Base-by-base conservation (phyloP, 1,140 invertebrate species). In the Leptoteleia sp. region DNA sequence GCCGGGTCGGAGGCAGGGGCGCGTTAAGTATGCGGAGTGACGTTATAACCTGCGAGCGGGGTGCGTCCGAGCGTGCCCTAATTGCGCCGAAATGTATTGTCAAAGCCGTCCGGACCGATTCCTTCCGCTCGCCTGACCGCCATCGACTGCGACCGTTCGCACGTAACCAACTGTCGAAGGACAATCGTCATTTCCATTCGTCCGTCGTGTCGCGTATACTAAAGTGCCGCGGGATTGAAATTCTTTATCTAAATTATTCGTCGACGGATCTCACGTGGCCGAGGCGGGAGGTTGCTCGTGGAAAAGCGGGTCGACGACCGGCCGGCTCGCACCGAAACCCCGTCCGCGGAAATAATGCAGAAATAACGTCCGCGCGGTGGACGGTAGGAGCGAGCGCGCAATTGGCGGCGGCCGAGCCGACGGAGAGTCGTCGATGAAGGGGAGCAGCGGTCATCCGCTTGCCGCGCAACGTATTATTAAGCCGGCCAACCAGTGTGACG, bases 401-500 rank as follows among this genome's bases (percentile, higher is more conserved):
- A 75, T 67, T 75, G n/a, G n/a, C n/a, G 43, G 61, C 25, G 42
- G 43, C 15, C 0, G 33, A 22, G 22, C n/a, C n/a, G 6, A n/a
- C 22, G n/a, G n/a, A n/a, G 59, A 57, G 65, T 37, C 16, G 55
- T 55, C 48, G 55, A 73, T 76, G 64, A 54, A 43, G 9, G 22
- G 17, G 25, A 67, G 48, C 50, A 61, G 62, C 55, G 80, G 83
- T 81, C 80, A 83, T 83, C 64, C 71, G 68, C 55, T 61, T 70
- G 54, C 50, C 76, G 81, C 81, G 81, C 81, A 88, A 82, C 83
- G 80, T 88, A 84, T 88, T 81, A 88, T 87, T 88, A 88, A 86
- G 84, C 76, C 81, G 82, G 84, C 86, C 86, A 88, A 86, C 84
- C 84, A 80, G 85, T 87, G 85, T 87, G 84, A 87, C 85, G 87